A percentile compares a stretch with the other conserved stretches of the same genome.
Evolutionary conservation across 2,113 vertebrate species (phyloP).

Genomic region (Colossoma macropomum): DNA sequence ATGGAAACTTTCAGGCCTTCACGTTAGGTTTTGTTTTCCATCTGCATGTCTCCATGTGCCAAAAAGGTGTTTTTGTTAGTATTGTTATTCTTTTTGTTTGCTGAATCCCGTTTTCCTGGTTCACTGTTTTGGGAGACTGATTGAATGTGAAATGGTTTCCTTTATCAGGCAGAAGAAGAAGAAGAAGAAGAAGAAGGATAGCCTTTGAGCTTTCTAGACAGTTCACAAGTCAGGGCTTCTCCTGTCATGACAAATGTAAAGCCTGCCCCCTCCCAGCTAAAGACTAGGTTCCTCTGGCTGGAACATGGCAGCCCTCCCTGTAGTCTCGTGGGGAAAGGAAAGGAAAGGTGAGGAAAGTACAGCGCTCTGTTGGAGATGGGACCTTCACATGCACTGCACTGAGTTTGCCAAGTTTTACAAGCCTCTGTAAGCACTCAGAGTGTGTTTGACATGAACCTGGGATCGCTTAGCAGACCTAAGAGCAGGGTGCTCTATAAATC

Average conservation of each 20-base stretch:
- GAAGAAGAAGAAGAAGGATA: slow-evolving; percentile 38
- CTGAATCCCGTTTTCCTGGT: slow-evolving; percentile 1
- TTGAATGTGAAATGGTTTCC: slow-evolving; percentile 50
- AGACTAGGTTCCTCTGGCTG: slow-evolving; percentile 8
- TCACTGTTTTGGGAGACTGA: slow-evolving; percentile 45
- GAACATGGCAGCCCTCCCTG: slow-evolving; percentile 28
- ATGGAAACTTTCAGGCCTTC: slow-evolving; percentile 40
- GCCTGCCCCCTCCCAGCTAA: background rate
- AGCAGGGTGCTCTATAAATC: slow-evolving; percentile 52
- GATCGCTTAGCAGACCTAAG: slow-evolving; percentile 49
- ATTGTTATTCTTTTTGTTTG: slow-evolving; percentile 1
- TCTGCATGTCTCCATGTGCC: slow-evolving; percentile 32
- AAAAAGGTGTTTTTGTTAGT: background rate
- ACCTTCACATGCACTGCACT: slow-evolving; percentile 22
- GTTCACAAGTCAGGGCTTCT: slow-evolving; percentile 45
- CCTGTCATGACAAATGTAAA: slow-evolving; percentile 57
- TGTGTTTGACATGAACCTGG: slow-evolving; percentile 55
- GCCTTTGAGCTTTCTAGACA: slow-evolving; percentile 38
- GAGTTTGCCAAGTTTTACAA: slow-evolving; percentile 50
- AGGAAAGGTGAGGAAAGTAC: slow-evolving; percentile 15
- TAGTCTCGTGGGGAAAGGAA: background rate
- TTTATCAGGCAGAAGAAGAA: slow-evolving; percentile 34
- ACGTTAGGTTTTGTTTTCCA: slow-evolving; percentile 49
- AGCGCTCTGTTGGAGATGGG: slow-evolving; percentile 26
- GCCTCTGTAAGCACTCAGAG: slow-evolving; percentile 39